A percentile compares a stretch with the other conserved stretches of the same genome.
Evolutionary conservation across 2,113 vertebrate species (phyloP).

Genomic region (Prionailurus bengalensis): DNA sequence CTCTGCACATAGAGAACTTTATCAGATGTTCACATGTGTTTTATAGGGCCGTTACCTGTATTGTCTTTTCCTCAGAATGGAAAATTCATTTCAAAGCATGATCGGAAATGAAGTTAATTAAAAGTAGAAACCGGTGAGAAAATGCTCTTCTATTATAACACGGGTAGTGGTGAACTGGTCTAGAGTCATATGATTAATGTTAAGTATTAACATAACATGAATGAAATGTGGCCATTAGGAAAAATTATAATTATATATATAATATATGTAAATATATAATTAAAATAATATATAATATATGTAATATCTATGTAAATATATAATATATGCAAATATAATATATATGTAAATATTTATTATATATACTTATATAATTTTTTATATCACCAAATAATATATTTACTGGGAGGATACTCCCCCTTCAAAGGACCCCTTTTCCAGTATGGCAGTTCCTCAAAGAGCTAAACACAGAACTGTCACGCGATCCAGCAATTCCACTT

Average conservation of each 20-base stretch:
- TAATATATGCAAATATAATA: too few species aligned
- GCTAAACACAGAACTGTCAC: neutral
- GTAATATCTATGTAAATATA: too few species aligned
- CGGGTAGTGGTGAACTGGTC: neutral
- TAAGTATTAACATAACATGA: neutral
- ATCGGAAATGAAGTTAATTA: slow-evolving; percentile 12
- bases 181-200: neutral
- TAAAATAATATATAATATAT: too few species aligned
- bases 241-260: neutral
- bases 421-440: neutral
- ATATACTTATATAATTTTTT: neutral
- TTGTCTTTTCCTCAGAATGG: neutral
- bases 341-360: too few species aligned
- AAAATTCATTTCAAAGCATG: neutral
- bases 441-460: neutral
- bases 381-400: neutral
- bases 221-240: neutral
- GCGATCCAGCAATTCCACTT: neutral
- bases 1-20: neutral
- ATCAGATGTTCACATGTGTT: neutral
- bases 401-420: neutral
- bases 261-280: too few species aligned
- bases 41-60: neutral
- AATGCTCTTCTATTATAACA: neutral
- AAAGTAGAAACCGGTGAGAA: neutral